Conservation (phyloP, 2,113 vertebrate species). For the Corydoras maculifer region DNA sequence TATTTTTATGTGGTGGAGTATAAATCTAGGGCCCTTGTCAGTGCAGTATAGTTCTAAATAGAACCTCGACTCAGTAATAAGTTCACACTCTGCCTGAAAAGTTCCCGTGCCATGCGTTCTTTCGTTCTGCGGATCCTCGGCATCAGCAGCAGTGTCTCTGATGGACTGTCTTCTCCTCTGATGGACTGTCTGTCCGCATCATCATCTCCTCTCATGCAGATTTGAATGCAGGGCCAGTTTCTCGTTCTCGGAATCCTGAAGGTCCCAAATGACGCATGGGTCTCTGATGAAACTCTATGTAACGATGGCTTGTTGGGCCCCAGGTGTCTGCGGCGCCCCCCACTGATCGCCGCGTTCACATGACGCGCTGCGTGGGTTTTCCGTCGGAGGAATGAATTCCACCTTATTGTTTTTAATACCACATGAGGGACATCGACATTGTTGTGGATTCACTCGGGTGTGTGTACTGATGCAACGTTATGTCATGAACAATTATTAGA, state of each 20-base stretch:
- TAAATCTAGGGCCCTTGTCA: too few species aligned
- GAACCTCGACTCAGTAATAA: too few species aligned
- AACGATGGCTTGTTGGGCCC: slow-evolving; percentile 53
- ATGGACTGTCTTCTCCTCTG: not conserved
- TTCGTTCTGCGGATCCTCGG: not conserved
- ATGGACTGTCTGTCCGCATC: not conserved
- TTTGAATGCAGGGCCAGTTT: slow-evolving; percentile 4
- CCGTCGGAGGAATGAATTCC: not conserved
- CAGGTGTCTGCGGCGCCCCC: slow-evolving; percentile 9
- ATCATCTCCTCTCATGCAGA: not conserved
- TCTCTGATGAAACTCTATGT: slow-evolving; percentile 60
- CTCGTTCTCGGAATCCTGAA: slow-evolving; percentile 1
- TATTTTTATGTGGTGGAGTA: too few species aligned
- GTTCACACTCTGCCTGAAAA: too few species aligned
- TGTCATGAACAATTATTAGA: too few species aligned
- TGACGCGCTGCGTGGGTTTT: not conserved
- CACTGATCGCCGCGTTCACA: slow-evolving; percentile 30
- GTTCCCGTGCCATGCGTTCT: not conserved
- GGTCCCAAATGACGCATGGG: slow-evolving; percentile 54
- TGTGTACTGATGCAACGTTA: not conserved
- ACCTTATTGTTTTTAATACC: not conserved
- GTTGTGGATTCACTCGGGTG: not conserved
- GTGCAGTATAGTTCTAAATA: too few species aligned
- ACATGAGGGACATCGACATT: not conserved
- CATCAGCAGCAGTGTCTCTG: not conserved